Evolutionary conservation across 2,797 vertebrate genomes (phyloP).

Genomic region (Picus viridis): DNA sequence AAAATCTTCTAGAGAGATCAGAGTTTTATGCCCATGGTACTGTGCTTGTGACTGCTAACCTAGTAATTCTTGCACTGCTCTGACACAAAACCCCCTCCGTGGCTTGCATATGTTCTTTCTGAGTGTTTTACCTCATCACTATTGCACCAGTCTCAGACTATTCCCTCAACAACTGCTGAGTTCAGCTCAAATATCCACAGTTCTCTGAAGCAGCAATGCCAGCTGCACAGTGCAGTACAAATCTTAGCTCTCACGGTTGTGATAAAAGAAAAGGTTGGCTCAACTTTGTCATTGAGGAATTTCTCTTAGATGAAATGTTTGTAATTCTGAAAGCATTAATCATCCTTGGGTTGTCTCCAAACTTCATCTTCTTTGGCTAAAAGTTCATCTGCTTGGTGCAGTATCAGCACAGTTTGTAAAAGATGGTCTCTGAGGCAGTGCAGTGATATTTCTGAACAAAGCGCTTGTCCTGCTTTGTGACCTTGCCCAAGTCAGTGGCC

Average conservation of each 20-base stretch:
- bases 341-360: conserved; percentile 4
- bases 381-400: background rate
- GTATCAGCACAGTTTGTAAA: background rate
- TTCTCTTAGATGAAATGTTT: background rate
- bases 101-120: background rate
- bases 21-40: background rate
- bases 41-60: background rate
- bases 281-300: background rate
- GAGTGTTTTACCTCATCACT: background rate
- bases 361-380: background rate
- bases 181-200: background rate
- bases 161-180: background rate
- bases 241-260: background rate
- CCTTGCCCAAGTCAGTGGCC: background rate
- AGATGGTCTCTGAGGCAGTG: background rate
- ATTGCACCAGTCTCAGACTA: background rate
- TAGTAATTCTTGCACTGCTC: background rate
- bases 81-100: background rate
- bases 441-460: background rate
- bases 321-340: background rate
- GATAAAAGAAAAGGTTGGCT: background rate
- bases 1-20: background rate
- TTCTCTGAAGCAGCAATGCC: background rate
- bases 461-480: background rate
- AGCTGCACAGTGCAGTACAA: background rate